Evolutionary conservation across 2,797 vertebrate species (phyloP), one percentile per base, ranked within the genome.

Genomic region (Notolepis coatsorum): DNA sequence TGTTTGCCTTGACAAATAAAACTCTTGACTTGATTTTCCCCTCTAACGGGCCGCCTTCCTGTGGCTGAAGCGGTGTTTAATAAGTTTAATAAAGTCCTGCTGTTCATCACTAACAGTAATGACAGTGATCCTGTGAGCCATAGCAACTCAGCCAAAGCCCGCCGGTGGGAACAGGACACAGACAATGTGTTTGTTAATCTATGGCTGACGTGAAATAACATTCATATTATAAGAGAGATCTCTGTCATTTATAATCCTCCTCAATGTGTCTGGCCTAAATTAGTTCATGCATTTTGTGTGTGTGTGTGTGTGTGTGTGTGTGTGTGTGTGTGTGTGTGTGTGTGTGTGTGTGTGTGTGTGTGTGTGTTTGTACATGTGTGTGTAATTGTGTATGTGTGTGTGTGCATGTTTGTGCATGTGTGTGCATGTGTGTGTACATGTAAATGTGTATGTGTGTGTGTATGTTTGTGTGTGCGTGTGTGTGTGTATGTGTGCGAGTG

Each of bases 281-380:
- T n/a, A n/a, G n/a, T n/a, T n/a, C n/a, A n/a, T n/a, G n/a, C n/a
- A n/a, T 1, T 30, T 30, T 7, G 30, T 7, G 30, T 31, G 6
- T 7, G 10, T 13, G 20, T 47, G 39, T 42, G 39, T 42, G 41
- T 43, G 41, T 43, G 41, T 43, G 41, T 43, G 24, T 48, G 24
- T n/a, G 25, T 25, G 46, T 7, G 46, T 25, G 23, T 25, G 46
- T 48, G 46, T 48, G 46, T 28, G 46, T 28, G 46, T 31, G 24
- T 48, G 25, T 48, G 46, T 48, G 46, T 42, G 39, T 42, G 39
- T 42, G 39, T 42, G 39, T 42, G 39, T 42, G 39, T 42, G 39
- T 42, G 39, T 42, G 39, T 42, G 39, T 42, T 25, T 50, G 48
- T 50, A 27, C 31, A 27, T 50, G 27, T 50, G 48, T 50, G 48